Base-by-base conservation (phyloP, 1,140 invertebrate species). In the Rhysida immarginata region DNA sequence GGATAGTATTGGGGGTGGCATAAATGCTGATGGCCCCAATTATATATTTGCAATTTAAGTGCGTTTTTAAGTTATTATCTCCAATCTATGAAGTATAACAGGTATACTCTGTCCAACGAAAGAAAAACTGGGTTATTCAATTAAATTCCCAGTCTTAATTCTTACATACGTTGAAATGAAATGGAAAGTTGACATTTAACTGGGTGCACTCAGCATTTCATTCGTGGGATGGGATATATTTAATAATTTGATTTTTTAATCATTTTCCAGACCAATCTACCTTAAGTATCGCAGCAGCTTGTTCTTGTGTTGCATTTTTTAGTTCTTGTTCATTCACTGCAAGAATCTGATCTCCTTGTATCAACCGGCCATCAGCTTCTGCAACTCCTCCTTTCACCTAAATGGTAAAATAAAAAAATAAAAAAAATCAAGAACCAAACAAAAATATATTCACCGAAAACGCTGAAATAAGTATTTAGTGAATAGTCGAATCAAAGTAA, bases 271-370 rank as follows among this genome's bases (percentile, higher is more conserved):
- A 26, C n/a, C 18, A 53, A 43, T 48, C 45, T 54, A 76, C 75
- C 63, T 95, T 96, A 56, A 96, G 74, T n/a, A 92, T 78, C 14
- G 85, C 80, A 21, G 88, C 91, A 16, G 85, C 87, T 61, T 94
- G 82, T 62, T 93, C 84, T 64, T 88, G 85, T 20, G 85, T 81
- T 1, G 81, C 80, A 54, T 81, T 79, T 55, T 83, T 81, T 26
- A 98, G 73, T 65, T 94, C 84, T 65, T 90, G 82, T 11, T 84
- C 88, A 69, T 96, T 92, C 0, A 98, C 86, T 25, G 87, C 75
- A 13, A 93, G 71, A 46, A 99, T 82, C 62, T 93, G 81, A 70
- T 99, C 95, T 16, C 95, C 94, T 66, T 86, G 85, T 73, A 89
- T 84, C 54, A 99, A 78, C 59, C 88, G 80, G 8, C 87, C 91